Evolutionary conservation across 1,140 invertebrate species (phyloP).

Genomic region (Drosophila arizonae): DNA sequence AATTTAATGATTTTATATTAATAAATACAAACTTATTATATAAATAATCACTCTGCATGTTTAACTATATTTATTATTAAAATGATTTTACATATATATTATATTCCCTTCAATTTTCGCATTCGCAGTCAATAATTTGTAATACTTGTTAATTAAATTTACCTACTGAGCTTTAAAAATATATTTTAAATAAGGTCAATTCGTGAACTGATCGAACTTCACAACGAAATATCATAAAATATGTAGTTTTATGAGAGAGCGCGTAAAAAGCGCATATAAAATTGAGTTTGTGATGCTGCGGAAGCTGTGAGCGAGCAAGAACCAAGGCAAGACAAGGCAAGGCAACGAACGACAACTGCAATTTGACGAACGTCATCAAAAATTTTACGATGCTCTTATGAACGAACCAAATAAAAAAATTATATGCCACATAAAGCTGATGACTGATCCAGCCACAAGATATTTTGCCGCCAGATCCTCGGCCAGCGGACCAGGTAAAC

Average conservation of each 20-base stretch:
- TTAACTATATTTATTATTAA: too few species aligned
- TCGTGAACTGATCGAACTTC: constrained; percentile 10
- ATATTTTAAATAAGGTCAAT: constrained; percentile 20
- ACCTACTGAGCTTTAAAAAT: too few species aligned
- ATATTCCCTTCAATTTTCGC: too few species aligned
- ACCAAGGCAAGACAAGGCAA: background rate
- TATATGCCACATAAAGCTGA: constrained; percentile 76
- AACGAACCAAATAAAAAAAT: constrained; percentile 69
- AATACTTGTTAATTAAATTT: too few species aligned
- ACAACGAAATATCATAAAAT: constrained; percentile 28
- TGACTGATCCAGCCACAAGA: constrained; percentile 55
- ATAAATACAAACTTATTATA: too few species aligned
- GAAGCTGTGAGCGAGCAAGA: constrained; percentile 16
- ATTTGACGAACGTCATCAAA: constrained; percentile 76
- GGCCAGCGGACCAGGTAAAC: constrained; percentile 40
- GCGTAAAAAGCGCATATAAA: constrained; percentile 14
- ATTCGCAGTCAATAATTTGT: too few species aligned
- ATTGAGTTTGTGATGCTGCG: constrained; percentile 18
- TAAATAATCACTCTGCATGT: too few species aligned
- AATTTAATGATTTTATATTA: too few species aligned
- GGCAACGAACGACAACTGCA: constrained; percentile 33
- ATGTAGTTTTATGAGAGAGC: constrained; percentile 27
- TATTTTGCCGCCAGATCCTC: constrained; percentile 26
- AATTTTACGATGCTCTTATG: constrained; percentile 70
- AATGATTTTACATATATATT: too few species aligned